Conservation (phyloP, 1,140 invertebrate species). For the Fopius arisanus region DNA sequence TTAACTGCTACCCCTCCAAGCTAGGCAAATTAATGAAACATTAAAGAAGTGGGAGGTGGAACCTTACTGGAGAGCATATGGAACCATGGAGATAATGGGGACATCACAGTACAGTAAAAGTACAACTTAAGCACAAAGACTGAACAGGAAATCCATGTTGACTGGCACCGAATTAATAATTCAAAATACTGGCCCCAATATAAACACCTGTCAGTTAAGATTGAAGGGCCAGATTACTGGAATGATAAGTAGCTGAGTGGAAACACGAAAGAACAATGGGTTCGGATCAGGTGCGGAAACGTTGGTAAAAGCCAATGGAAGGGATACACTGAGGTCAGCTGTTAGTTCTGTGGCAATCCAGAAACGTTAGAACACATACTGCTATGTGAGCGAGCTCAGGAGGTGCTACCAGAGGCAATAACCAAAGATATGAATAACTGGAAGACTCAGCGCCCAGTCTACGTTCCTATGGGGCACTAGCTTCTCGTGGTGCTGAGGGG, state of each 20-base stretch:
- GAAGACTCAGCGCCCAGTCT: background rate
- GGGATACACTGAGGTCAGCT: background rate
- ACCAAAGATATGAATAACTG: too few species aligned
- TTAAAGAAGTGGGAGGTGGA: background rate
- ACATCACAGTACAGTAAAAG: background rate
- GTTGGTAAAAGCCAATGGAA: background rate
- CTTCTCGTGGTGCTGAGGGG: background rate
- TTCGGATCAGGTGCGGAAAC: background rate
- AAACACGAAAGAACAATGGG: background rate
- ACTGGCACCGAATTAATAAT: background rate
- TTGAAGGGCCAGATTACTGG: background rate
- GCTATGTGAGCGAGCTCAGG: background rate
- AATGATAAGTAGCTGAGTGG: background rate
- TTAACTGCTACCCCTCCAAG: slow-evolving; percentile 17
- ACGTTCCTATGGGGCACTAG: background rate
- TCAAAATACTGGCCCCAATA: background rate
- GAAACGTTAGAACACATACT: slow-evolving; percentile 1
- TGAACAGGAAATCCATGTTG: background rate
- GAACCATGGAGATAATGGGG: background rate
- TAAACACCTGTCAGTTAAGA: background rate
- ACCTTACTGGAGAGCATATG: background rate
- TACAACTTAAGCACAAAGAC: background rate
- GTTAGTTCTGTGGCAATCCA: background rate
- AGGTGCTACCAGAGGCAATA: too few species aligned
- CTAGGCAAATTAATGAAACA: background rate